These are phyloP conservation scores for Gymnoscelis rufifasciata DNA, from an alignment of 2,888 invertebrate species.

Conservation along the genomic window DNA sequence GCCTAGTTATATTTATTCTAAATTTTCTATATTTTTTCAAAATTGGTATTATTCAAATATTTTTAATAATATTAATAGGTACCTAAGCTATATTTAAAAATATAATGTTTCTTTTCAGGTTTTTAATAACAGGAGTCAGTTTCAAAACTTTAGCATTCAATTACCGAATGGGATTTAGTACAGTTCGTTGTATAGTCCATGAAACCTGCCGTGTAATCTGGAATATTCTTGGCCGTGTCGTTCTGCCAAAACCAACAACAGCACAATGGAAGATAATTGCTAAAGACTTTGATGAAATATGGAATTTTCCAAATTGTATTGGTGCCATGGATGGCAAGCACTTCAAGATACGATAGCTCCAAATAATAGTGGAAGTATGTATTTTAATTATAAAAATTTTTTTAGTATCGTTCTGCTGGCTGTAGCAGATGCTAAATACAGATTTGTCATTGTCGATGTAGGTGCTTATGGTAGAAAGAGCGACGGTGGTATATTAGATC, in stretches of 20 bases:
- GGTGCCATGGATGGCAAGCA: slow-evolving; percentile 5
- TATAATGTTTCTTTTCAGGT: no score
- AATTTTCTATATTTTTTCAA: no score
- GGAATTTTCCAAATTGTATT: slow-evolving; percentile 14
- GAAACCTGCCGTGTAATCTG: slow-evolving; percentile 36
- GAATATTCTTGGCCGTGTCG: slow-evolving; percentile 23
- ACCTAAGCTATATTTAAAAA: no score
- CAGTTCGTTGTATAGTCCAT: slow-evolving; percentile 32
- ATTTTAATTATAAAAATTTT: slow-evolving; percentile 27
- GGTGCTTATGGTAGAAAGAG: slow-evolving; percentile 30
- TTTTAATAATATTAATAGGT: no score
- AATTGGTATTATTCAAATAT: no score
- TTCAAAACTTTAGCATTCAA: slow-evolving; percentile 33
- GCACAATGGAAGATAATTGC: slow-evolving; percentile 13
- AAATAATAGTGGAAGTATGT: slow-evolving; percentile 26
- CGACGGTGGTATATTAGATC: slow-evolving; percentile 33
- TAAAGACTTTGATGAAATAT: slow-evolving; percentile 10
- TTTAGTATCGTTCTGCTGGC: slow-evolving; percentile 28
- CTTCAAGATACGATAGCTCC: slow-evolving; percentile 16
- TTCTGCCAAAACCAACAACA: slow-evolving; percentile 12
- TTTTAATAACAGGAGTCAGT: slow-evolving; percentile 31
- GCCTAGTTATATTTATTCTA: no score
- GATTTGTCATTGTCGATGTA: slow-evolving; percentile 28
- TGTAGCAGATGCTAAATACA: slow-evolving; percentile 28
- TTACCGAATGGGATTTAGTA: slow-evolving; percentile 33